Evolutionary conservation across 2,888 invertebrate genomes (phyloP).

Genomic region (Machimus atricapillus): DNA sequence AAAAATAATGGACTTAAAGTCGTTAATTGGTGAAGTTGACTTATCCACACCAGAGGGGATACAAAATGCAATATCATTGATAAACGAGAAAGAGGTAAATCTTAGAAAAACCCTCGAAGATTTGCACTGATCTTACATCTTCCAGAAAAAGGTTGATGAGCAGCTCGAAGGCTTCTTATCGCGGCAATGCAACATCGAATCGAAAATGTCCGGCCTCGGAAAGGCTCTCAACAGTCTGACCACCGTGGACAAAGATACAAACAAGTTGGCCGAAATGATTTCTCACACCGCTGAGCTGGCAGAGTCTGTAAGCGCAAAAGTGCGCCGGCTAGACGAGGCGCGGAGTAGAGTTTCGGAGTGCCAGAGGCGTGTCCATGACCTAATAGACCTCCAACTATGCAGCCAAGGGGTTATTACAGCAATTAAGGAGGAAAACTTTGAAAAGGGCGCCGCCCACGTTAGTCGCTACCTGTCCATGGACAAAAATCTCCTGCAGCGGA

Average conservation of each 20-base stretch:
- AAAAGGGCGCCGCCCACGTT: constrained; percentile 93
- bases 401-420: constrained; percentile 97
- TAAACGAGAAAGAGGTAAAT: constrained; percentile 68
- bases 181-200: constrained; percentile 78
- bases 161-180: constrained; percentile 76
- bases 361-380: constrained; percentile 91
- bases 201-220: constrained; percentile 80
- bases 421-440: constrained; percentile 93
- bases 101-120: background rate
- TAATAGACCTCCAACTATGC: constrained; percentile 93
- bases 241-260: constrained; percentile 78
- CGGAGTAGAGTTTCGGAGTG: constrained; percentile 90
- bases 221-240: constrained; percentile 83
- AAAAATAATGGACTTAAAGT: constrained; percentile 48
- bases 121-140: background rate
- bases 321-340: constrained; percentile 89
- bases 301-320: constrained; percentile 94
- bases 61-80: constrained; percentile 66
- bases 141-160: constrained; percentile 72
- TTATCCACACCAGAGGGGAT: constrained; percentile 66
- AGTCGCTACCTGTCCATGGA: constrained; percentile 94
- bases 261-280: constrained; percentile 84
- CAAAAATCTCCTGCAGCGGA: constrained; percentile 78
- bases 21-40: constrained; percentile 52
- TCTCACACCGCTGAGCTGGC: constrained; percentile 86